Percentiles rank a stretch among this genome's conserved stretches.
Evolutionary conservation across 2,888 invertebrate species (phyloP).

Genomic region (Poecilus cupreus): DNA sequence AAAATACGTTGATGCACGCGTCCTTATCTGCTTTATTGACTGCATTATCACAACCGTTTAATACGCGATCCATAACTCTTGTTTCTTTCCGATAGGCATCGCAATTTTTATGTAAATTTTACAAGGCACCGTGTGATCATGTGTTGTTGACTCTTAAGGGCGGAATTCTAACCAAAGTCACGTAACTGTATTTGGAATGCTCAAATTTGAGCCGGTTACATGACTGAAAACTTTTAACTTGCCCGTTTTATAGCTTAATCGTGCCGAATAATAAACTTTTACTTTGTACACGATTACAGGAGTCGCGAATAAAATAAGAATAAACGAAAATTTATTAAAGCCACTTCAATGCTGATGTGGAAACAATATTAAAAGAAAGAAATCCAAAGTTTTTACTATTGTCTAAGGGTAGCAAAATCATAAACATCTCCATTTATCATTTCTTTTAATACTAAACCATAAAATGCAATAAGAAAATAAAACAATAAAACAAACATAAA

Average conservation of each 20-base stretch:
- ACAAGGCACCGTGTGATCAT: constrained; percentile 11
- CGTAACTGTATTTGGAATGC: neutral
- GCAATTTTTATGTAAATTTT: constrained; percentile 54
- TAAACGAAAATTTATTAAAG: constrained; percentile 18
- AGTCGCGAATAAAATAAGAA: neutral
- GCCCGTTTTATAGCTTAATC: constrained; percentile 16
- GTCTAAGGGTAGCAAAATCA: constrained; percentile 32
- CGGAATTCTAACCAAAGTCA: neutral
- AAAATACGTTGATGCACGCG: constrained; percentile 42
- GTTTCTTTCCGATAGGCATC: constrained; percentile 32
- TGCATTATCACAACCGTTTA: constrained; percentile 48
- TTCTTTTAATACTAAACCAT: constrained; percentile 52
- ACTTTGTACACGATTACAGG: neutral
- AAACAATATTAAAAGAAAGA: constrained; percentile 16
- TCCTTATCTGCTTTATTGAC: constrained; percentile 48
- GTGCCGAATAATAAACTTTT: neutral
- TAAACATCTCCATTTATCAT: constrained; percentile 53
- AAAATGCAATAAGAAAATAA: constrained; percentile 55
- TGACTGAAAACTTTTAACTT: neutral
- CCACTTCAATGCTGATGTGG: neutral
- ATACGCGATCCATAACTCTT: constrained; percentile 19
- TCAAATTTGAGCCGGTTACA: neutral
- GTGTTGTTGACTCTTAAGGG: constrained; percentile 20
- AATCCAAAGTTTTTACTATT: constrained; percentile 44
- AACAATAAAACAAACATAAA: constrained; percentile 55